These are phyloP conservation scores for Nesoenas mayeri DNA, from an alignment of 2,113 vertebrate species.

Conservation along the genomic window DNA sequence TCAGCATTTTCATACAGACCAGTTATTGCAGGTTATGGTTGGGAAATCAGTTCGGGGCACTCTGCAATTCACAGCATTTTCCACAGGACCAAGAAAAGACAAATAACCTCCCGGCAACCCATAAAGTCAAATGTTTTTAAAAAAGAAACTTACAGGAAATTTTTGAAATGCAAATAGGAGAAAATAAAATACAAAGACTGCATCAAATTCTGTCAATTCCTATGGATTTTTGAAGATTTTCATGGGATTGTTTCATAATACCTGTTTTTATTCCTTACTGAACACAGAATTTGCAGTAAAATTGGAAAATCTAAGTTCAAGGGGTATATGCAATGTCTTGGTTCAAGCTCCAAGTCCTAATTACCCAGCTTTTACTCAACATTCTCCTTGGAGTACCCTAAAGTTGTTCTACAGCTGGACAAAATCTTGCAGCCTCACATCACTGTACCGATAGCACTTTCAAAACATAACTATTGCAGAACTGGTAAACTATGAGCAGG, in stretches of 20 bases:
- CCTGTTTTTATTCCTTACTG: neutral
- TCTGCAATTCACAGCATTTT: neutral
- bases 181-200: neutral
- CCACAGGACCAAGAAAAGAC: neutral
- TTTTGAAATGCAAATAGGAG: neutral
- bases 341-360: neutral
- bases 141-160: neutral
- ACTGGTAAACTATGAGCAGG: neutral
- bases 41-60: neutral
- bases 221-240: neutral
- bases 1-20: neutral
- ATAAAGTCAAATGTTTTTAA: no score
- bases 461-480: rapidly evolving
- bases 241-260: neutral
- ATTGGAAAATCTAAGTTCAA: neutral
- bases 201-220: neutral
- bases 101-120: neutral
- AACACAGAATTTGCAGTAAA: neutral
- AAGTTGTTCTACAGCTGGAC: neutral
- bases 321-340: neutral
- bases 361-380: neutral
- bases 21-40: neutral
- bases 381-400: neutral
- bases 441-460: neutral
- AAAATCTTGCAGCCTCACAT: neutral